Evolutionary conservation across 2,113 vertebrate genomes (phyloP), one percentile per base, ranked within the genome.

Genomic region (Chascanopsetta lugubris): DNA sequence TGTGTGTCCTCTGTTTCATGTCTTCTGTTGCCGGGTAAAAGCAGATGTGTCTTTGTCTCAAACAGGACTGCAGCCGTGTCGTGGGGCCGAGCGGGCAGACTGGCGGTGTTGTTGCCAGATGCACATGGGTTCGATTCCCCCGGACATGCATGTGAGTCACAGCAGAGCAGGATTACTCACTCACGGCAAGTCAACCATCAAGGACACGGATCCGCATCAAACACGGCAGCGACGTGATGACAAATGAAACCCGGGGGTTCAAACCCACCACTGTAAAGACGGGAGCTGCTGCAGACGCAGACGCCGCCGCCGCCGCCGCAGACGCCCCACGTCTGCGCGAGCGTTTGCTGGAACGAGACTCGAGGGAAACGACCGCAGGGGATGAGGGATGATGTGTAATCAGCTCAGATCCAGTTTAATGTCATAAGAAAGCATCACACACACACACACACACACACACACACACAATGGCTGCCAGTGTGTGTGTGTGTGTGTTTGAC

Each of bases 131-230:
- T 63, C 43, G 50, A 75, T 48, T 75, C 51, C 53, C 61, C 9
- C n/a, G n/a, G n/a, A n/a, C n/a, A n/a, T n/a, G 2, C 0, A 25
- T 24, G 46, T 51, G 59, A 56, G 61, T 63, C 72, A 75, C 22
- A 18, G 50, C 46, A 22, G 17, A 61, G 54, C 58, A 42, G 74
- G 55, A 73, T 85, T 80, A 69, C 53, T 63, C 51, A 64, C 61
- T 74, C 24, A 47, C 10, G 53, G 29, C 25, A n/a, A 86, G 77
- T 83, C 81, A 72, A 86, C 87, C 85, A 89, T 87, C 82, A 82
- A 74, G 64, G 32, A 13, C 2, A 49, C 60, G 51, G 50, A 77
- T 46, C 72, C 29, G 68, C 76, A 69, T 78, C 75, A 73, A 80
- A 85, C 70, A 65, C 57, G 69, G 60, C 46, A 34, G 57, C 56